phyloP scores from a whole-genome alignment of 2,888 invertebrate species.

The Eristalis pertinax region DNA sequence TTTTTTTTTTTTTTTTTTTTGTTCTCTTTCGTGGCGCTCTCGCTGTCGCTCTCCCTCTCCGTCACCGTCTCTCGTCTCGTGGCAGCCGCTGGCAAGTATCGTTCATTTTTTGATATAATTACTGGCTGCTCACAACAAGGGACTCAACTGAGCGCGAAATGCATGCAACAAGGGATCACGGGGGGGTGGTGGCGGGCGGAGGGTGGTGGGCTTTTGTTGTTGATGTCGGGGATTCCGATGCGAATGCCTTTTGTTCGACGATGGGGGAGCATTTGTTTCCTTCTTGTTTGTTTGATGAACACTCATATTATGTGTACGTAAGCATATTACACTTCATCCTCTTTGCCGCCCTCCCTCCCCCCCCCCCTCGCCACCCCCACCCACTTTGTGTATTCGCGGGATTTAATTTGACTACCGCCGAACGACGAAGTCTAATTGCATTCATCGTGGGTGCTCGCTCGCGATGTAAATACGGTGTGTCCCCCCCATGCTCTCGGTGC shows the following conservation, averaged over 20 bases:
- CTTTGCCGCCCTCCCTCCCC: neutral
- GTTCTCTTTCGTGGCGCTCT: too few species aligned
- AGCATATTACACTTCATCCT: neutral
- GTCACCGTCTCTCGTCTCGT: too few species aligned
- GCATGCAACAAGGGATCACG: neutral
- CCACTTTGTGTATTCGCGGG: neutral
- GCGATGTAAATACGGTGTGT: conserved; percentile 11
- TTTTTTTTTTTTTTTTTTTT: neutral
- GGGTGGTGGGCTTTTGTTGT: neutral
- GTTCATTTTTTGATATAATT: neutral
- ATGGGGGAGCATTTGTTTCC: neutral
- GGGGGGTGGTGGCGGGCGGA: too few species aligned
- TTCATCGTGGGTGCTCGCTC: neutral
- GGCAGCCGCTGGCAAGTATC: neutral
- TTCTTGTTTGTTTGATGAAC: neutral
- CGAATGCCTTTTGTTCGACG: neutral
- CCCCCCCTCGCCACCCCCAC: neutral
- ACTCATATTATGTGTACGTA: neutral
- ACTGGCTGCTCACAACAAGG: neutral
- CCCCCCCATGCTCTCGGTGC: too few species aligned
- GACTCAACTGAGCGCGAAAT: too few species aligned
- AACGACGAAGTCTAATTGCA: conserved; percentile 5
- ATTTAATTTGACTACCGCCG: conserved; percentile 1
- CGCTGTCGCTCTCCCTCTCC: too few species aligned
- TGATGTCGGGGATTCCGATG: neutral